Evolutionary conservation across 2,888 invertebrate species (phyloP).

Genomic region (Hemaris fuciformis): DNA sequence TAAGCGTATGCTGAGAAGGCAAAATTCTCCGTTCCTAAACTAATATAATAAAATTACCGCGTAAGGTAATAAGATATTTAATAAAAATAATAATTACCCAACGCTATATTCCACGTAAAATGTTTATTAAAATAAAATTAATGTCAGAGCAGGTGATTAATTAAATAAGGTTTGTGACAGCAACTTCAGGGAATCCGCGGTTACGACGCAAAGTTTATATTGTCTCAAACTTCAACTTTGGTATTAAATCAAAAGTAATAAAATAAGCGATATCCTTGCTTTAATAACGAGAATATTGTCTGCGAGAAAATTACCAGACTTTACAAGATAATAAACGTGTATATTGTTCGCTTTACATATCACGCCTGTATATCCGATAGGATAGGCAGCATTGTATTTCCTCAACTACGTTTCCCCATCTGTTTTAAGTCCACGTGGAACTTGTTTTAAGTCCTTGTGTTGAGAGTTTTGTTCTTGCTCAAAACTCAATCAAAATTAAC

Average conservation of each 20-base stretch:
- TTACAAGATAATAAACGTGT: not conserved
- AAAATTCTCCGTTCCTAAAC: no score
- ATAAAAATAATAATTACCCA: not conserved
- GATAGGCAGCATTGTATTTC: no score
- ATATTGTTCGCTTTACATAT: no score
- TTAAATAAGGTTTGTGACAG: not conserved
- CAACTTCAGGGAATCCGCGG: not conserved
- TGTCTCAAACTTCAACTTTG: not conserved
- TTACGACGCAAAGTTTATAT: not conserved
- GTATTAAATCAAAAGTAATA: not conserved
- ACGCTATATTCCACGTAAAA: not conserved
- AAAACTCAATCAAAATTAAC: no score
- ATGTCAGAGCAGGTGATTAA: not conserved
- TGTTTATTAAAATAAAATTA: conserved; percentile 3
- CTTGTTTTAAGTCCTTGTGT: no score
- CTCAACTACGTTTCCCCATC: no score
- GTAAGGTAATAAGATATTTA: not conserved
- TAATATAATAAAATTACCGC: no score
- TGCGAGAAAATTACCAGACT: not conserved
- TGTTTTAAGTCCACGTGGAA: no score
- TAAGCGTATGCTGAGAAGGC: no score
- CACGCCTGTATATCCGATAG: no score
- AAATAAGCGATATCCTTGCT: not conserved
- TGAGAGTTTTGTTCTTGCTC: no score
- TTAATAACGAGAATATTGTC: not conserved